Evolutionary conservation across 1,140 invertebrate genomes (phyloP).

Genomic region (Aphelenchoides fujianensis): DNA sequence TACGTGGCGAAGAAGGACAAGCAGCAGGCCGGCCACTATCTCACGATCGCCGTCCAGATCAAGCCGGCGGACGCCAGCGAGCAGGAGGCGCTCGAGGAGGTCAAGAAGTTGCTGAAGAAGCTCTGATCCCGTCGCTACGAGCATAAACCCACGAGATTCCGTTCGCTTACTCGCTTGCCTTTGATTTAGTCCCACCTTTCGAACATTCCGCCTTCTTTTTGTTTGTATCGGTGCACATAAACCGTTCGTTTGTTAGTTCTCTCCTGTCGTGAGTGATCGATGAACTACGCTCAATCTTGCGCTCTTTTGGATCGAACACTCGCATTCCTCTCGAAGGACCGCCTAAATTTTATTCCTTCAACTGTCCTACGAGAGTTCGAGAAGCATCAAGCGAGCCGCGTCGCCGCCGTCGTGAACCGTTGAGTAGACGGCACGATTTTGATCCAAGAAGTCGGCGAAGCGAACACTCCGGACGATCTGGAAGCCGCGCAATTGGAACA

Average conservation of each 20-base stretch:
- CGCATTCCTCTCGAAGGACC: too few relatives aligned
- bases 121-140: too few relatives aligned
- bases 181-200: too few relatives aligned
- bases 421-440: neutral
- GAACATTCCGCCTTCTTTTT: too few relatives aligned
- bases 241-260: too few relatives aligned
- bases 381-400: neutral
- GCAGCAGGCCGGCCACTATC: constrained; percentile 27
- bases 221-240: too few relatives aligned
- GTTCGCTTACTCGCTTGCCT: too few relatives aligned
- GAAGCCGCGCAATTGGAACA: constrained; percentile 13
- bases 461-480: neutral
- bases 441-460: neutral
- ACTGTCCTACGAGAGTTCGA: too few relatives aligned
- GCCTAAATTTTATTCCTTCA: neutral
- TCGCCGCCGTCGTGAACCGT: neutral
- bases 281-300: too few relatives aligned
- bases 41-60: constrained; percentile 26
- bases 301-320: too few relatives aligned
- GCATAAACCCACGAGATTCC: too few relatives aligned
- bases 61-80: constrained; percentile 31
- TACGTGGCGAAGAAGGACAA: constrained; percentile 56
- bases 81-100: constrained; percentile 37
- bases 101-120: constrained; percentile 39
- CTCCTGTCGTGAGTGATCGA: too few relatives aligned